Evolutionary conservation across 2,113 vertebrate genomes (phyloP).

Genomic region (Cisticola juncidis): DNA sequence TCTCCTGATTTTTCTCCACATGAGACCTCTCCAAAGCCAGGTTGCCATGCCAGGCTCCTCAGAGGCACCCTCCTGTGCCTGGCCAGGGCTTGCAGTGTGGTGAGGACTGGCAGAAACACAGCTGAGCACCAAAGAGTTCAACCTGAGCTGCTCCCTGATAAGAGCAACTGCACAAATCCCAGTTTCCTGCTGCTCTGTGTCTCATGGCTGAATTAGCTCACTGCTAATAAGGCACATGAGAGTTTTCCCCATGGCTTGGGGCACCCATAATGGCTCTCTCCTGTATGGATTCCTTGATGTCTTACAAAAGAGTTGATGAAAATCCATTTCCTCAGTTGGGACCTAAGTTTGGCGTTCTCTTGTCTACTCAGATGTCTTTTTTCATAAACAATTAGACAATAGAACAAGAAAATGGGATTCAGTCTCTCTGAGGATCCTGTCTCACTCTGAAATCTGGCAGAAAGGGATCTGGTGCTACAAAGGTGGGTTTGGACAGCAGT

Average conservation of each 20-base stretch:
- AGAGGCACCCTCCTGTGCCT: not conserved
- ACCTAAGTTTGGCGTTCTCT: not conserved
- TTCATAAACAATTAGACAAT: not conserved
- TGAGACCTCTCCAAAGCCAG: not conserved
- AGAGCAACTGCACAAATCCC: not conserved
- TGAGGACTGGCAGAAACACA: not conserved
- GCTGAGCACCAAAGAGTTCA: not conserved
- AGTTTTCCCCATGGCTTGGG: not conserved
- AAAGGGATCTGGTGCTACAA: not conserved
- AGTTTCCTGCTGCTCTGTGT: not conserved
- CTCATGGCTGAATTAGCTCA: constrained; percentile 27
- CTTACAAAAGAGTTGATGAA: not conserved
- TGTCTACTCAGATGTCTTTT: constrained; percentile 15
- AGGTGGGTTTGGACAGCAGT: not conserved
- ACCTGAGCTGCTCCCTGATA: not conserved
- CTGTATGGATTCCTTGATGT: not conserved
- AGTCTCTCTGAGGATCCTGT: not conserved
- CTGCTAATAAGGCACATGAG: not conserved
- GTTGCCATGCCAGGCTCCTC: not conserved
- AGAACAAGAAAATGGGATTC: not conserved
- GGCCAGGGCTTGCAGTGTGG: rapidly evolving
- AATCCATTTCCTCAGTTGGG: constrained; percentile 14
- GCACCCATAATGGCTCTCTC: not conserved
- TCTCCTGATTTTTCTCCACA: not conserved
- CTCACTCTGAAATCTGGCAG: not conserved